Evolutionary conservation across 1,140 invertebrate species (phyloP).

Genomic region (Tetragnatha versicolor): DNA sequence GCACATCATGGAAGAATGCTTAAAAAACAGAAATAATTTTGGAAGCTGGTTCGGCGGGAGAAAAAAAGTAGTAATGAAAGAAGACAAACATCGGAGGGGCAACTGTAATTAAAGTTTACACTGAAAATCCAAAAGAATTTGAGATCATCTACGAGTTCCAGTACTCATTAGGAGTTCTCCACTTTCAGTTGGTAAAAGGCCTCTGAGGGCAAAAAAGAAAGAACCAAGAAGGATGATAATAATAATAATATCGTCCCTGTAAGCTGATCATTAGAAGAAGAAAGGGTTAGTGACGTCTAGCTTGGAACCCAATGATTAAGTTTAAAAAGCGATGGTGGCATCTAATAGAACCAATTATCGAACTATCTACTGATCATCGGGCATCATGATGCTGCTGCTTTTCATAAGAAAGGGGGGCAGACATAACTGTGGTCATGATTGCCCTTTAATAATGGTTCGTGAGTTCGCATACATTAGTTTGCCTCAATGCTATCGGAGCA

Average conservation of each 20-base stretch:
- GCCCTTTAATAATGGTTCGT: conserved; percentile 53
- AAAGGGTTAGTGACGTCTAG: conserved; percentile 49
- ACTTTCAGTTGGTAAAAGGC: conserved; percentile 10
- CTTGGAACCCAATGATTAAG: conserved; percentile 48
- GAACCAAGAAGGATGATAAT: conserved; percentile 25
- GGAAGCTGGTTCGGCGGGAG: background rate
- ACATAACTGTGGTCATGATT: conserved; percentile 44
- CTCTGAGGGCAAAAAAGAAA: conserved; percentile 10
- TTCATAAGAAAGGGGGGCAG: conserved; percentile 1
- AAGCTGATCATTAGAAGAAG: conserved; percentile 49
- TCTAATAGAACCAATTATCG: conserved; percentile 55
- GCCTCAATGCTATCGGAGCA: conserved; percentile 9
- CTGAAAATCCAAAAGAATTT: conserved; percentile 38
- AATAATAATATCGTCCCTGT: conserved; percentile 45
- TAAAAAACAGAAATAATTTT: conserved; percentile 11
- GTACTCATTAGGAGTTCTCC: conserved; percentile 22
- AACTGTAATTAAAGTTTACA: conserved; percentile 48
- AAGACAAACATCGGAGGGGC: background rate
- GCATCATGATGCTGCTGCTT: conserved; percentile 42
- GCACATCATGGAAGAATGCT: conserved; percentile 20
- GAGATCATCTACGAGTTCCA: background rate
- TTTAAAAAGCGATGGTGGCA: conserved; percentile 54
- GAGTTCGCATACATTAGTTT: conserved; percentile 53
- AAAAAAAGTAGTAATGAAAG: background rate
- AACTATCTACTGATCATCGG: conserved; percentile 53